Evolutionary conservation across 2,888 invertebrate species (phyloP).

Genomic region (Coremacera marginata): DNA sequence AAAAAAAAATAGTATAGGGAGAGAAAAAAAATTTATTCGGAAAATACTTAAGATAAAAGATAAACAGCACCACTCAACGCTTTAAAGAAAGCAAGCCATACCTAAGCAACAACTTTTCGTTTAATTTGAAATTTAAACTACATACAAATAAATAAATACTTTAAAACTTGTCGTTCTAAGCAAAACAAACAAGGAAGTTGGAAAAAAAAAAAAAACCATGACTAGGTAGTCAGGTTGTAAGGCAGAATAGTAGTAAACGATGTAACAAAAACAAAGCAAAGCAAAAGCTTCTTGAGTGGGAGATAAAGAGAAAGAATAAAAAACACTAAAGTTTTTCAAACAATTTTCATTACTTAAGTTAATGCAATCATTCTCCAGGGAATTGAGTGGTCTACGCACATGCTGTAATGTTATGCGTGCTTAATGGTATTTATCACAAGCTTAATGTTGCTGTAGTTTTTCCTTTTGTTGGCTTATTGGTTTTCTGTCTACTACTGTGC

Average conservation of each 20-base stretch:
- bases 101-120: not conserved
- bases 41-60: not conserved
- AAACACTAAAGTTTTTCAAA: not conserved
- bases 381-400: slow-evolving; percentile 4
- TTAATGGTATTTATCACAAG: not conserved
- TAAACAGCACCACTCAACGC: not conserved
- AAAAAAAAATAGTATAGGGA: not conserved
- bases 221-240: not conserved
- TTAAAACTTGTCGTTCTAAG: slow-evolving; percentile 4
- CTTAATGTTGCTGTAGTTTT: not conserved
- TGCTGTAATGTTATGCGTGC: slow-evolving; percentile 1
- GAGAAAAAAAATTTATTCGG: not conserved
- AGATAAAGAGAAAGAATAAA: not conserved
- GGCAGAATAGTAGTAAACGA: not conserved
- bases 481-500: not conserved
- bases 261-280: not conserved
- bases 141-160: slow-evolving; percentile 22
- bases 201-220: not conserved
- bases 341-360: slow-evolving; percentile 28
- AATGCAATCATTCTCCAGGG: slow-evolving; percentile 21
- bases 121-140: not conserved
- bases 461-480: not conserved
- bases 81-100: not conserved
- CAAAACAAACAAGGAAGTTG: not conserved
- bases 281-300: not conserved